Evolutionary conservation across 2,888 invertebrate species (phyloP), one percentile per base, ranked within the genome.

Genomic region (Xestoiulus laeticollis): DNA sequence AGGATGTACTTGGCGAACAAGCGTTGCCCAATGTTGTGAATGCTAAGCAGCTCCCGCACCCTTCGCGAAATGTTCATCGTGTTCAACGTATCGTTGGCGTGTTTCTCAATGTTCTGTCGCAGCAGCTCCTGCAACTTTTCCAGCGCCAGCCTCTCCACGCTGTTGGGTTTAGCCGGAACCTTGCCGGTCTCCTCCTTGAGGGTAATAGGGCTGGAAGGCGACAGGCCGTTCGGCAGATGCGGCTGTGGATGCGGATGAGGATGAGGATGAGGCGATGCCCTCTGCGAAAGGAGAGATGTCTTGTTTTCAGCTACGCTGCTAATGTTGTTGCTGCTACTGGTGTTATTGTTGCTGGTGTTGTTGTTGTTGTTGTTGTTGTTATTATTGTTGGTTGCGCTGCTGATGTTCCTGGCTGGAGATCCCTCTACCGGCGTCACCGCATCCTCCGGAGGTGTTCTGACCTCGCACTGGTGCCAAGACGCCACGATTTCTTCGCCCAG

Each of bases 1-100:
- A 99, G 95, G 86, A 99, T 97, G 93, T 99, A 99, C 92, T 99
- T 99, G 90, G 99, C 99, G 93, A 99, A 99, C 91, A 99, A 94
- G 89, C 99, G 94, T 93, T 99, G 99, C 3, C 99, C 99, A 91
- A 99, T 99, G 92, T 99, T 99, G 93, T 99, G 98, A 90, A 98
- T 97, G 89, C 98, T 98, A 53, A 99, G 94, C 88, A 99, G 93
- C 91, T 99, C 99, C 19, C 99, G 94, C 14, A 99, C 98, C 89
- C 97, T 94, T 90, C 98, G 94, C 88, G 98, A 96, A 91, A 99
- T 92, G 92, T 97, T 96, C 88, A 98, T 93, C n/a, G 99, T 99
- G 93, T 99, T 99, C 90, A 99, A 94, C 91, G 96, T 96, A 91
- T 97, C 97, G 90, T 96, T 96, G 88, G 97, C 97, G 92, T 97